Percentiles rank a stretch among this genome's conserved stretches.
Evolutionary conservation across 2,888 invertebrate species (phyloP).

Genomic region (Dryobotodes eremita): DNA sequence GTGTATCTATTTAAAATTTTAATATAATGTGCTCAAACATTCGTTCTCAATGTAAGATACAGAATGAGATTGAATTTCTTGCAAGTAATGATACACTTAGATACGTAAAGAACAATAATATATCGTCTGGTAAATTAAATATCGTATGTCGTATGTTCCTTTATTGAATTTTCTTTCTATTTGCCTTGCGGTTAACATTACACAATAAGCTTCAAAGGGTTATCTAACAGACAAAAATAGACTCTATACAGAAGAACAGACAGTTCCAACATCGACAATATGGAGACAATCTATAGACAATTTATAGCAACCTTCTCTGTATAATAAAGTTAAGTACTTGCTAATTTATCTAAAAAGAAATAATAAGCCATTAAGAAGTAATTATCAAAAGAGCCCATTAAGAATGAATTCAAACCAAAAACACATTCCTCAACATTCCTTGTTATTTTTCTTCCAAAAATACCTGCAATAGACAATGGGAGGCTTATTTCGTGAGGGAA

Average conservation of each 20-base stretch:
- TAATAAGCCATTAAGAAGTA: neutral
- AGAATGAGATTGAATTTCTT: slow-evolving; percentile 18
- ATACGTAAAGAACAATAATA: neutral
- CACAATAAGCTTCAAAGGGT: neutral
- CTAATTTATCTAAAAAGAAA: neutral
- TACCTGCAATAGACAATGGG: slow-evolving; percentile 32
- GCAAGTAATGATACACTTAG: slow-evolving; percentile 8
- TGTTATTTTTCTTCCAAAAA: slow-evolving; percentile 25
- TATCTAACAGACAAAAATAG: neutral
- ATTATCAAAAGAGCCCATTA: slow-evolving; percentile 17
- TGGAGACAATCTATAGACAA: no score
- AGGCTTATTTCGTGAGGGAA: slow-evolving; percentile 56
- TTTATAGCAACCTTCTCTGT: neutral
- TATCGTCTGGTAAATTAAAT: slow-evolving; percentile 17
- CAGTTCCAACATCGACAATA: no score
- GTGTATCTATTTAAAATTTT: no score
- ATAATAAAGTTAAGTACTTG: neutral
- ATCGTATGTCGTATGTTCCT: neutral
- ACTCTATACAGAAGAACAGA: neutral
- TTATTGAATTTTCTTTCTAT: neutral
- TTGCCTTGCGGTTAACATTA: neutral
- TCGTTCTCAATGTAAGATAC: neutral
- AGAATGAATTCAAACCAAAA: neutral
- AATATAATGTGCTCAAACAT: neutral
- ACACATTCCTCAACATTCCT: slow-evolving; percentile 15